These are phyloP conservation scores for Glyphotaelius pellucidus DNA, from an alignment of 2,888 invertebrate genomes.

Conservation along the genomic window DNA sequence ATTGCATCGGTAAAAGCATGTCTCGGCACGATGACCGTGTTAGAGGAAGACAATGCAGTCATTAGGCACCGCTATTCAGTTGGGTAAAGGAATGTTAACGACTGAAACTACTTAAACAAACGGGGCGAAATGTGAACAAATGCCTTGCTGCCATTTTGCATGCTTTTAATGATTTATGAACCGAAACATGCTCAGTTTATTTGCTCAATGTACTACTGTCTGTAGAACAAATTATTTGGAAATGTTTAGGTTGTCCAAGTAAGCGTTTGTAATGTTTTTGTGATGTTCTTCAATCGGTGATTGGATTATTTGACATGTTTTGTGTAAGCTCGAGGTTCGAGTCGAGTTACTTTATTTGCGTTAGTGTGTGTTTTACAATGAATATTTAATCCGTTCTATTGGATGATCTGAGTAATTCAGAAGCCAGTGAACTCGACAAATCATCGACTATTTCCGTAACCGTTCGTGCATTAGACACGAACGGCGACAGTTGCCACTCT, in stretches of 20 bases:
- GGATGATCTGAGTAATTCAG: too few species aligned
- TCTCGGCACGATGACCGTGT: slow-evolving; percentile 1
- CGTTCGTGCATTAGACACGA: too few species aligned
- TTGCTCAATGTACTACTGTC: too few species aligned
- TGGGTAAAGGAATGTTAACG: slow-evolving; percentile 9
- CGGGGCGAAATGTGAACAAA: not conserved
- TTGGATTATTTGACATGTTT: too few species aligned
- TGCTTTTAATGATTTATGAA: not conserved
- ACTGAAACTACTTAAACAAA: not conserved
- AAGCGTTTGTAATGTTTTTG: not conserved
- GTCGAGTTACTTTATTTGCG: too few species aligned
- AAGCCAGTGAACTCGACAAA: too few species aligned
- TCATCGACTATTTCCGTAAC: too few species aligned
- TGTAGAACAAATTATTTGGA: not conserved
- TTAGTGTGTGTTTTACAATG: too few species aligned
- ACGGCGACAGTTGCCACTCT: too few species aligned
- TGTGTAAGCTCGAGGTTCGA: too few species aligned
- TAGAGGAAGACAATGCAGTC: not conserved
- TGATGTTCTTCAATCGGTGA: too few species aligned
- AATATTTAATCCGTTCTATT: too few species aligned
- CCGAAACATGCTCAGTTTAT: not conserved
- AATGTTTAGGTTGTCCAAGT: not conserved
- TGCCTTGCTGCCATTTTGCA: not conserved
- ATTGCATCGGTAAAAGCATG: not conserved
- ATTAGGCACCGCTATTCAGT: not conserved